These are phyloP conservation scores for Phycodurus eques DNA, from an alignment of 2,113 vertebrate genomes.

Conservation along the genomic window DNA sequence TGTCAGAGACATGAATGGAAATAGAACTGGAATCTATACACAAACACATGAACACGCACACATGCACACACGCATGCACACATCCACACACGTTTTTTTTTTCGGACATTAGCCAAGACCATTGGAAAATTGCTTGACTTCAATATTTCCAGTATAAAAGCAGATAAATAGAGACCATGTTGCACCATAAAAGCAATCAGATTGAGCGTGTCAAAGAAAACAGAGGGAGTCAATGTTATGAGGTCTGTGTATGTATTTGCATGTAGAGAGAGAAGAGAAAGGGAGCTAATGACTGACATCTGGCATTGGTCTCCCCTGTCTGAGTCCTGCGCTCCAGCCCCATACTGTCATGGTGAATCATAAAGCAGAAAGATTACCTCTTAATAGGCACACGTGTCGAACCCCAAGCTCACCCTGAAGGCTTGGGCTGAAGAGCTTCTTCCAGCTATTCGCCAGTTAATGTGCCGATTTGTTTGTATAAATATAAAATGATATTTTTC, in stretches of 20 bases:
- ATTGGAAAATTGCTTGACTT: slow-evolving; percentile 57
- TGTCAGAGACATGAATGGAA: slow-evolving; percentile 31
- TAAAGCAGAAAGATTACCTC: slow-evolving; percentile 82
- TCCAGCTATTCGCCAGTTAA: slow-evolving; percentile 78
- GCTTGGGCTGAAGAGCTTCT: slow-evolving; percentile 70
- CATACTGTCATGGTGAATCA: slow-evolving; percentile 76
- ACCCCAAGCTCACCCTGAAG: slow-evolving; percentile 75
- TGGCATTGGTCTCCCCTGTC: slow-evolving; percentile 59
- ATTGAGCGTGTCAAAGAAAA: slow-evolving; percentile 73
- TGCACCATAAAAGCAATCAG: slow-evolving; percentile 76
- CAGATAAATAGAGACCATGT: slow-evolving; percentile 75
- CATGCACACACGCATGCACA: background rate
- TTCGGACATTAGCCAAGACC: slow-evolving; percentile 48
- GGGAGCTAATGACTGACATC: slow-evolving; percentile 70
- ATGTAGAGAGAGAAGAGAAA: slow-evolving; percentile 50
- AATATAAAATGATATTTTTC: slow-evolving; percentile 93
- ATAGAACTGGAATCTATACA: slow-evolving; percentile 20
- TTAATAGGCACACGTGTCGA: slow-evolving; percentile 81
- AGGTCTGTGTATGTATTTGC: slow-evolving; percentile 57
- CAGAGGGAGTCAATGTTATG: slow-evolving; percentile 63
- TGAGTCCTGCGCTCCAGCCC: slow-evolving; percentile 60
- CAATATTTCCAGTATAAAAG: slow-evolving; percentile 75
- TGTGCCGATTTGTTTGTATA: slow-evolving; percentile 86
- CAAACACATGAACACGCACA: background rate
- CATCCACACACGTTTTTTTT: slow-evolving; percentile 4